Percentiles rank a stretch among this genome's conserved stretches.
These are phyloP conservation scores for Myxocyprinus asiaticus DNA, from an alignment of 2,113 vertebrate species.

Conservation along the genomic window DNA sequence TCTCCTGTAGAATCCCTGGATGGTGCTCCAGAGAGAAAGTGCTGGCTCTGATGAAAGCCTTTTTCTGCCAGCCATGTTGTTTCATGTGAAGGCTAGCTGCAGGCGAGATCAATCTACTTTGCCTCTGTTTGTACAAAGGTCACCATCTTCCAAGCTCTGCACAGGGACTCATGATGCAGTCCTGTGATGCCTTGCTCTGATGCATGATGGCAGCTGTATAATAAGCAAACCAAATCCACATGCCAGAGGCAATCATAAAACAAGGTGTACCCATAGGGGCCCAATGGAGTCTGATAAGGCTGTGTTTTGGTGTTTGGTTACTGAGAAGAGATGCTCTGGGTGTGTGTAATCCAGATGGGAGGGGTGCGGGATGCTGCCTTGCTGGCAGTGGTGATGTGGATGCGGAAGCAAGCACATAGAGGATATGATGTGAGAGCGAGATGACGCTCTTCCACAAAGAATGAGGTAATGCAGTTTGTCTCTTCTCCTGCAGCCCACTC, in stretches of 20 bases:
- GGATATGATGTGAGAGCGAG: constrained; percentile 55
- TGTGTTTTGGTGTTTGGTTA: background rate
- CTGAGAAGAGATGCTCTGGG: constrained; percentile 4
- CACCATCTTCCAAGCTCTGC: constrained; percentile 16
- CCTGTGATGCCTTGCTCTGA: constrained; percentile 43
- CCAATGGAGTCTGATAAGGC: constrained; percentile 20
- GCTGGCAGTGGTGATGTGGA: constrained; percentile 48
- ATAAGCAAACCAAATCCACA: constrained; percentile 27
- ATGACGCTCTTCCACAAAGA: constrained; percentile 42
- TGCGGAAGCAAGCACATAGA: constrained; percentile 33
- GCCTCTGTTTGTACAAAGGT: constrained; percentile 18
- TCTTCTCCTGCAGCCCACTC: constrained; percentile 13
- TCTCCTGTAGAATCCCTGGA: constrained; percentile 19
- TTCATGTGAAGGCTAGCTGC: constrained; percentile 30
- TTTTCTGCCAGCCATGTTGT: constrained; percentile 14
- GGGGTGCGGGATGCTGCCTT: constrained; percentile 26
- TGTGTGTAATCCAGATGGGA: constrained; percentile 17
- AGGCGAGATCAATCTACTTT: constrained; percentile 15
- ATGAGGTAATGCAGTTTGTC: constrained; percentile 63
- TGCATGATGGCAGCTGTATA: constrained; percentile 12
- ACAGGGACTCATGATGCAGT: constrained; percentile 10
- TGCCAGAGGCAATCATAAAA: constrained; percentile 17
- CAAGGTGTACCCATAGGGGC: constrained; percentile 19
- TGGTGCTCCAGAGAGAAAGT: background rate
- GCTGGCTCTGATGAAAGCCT: constrained; percentile 32